phyloP scores from a whole-genome alignment of 2,113 vertebrate species.

The Sinocyclocheilus anshuiensis region DNA sequence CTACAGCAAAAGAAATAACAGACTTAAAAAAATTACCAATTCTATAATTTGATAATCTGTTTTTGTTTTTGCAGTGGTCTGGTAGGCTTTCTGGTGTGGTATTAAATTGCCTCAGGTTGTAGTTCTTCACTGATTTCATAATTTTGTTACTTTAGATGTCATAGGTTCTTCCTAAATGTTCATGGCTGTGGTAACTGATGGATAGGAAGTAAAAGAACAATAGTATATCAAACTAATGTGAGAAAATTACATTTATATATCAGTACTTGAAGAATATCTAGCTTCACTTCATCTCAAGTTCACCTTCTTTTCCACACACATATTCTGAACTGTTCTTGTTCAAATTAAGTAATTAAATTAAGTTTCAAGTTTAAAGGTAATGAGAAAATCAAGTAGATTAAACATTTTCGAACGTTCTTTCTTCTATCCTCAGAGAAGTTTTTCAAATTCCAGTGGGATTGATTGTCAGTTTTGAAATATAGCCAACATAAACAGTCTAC shows the following conservation, averaged over 20 bases:
- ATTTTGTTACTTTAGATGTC: background rate
- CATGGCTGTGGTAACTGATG: background rate
- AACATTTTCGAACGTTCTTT: background rate
- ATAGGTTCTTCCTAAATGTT: background rate
- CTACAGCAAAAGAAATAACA: no score
- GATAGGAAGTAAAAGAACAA: background rate
- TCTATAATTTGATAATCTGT: no score
- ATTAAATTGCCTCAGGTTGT: background rate
- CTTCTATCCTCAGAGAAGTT: background rate
- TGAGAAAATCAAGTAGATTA: background rate
- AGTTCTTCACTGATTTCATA: background rate
- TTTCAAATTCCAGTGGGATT: background rate
- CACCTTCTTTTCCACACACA: background rate
- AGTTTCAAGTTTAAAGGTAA: background rate
- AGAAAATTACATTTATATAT: background rate
- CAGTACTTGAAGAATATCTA: background rate
- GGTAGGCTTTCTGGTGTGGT: background rate
- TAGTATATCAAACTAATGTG: background rate
- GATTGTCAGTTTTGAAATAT: constrained; percentile 1
- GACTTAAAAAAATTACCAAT: no score
- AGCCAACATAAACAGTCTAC: background rate
- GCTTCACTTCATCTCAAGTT: background rate
- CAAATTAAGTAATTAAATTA: background rate
- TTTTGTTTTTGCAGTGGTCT: no score
- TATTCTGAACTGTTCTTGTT: background rate